phyloP scores from a whole-genome alignment of 2,113 vertebrate genomes.

The Mormyrus iriodes region DNA sequence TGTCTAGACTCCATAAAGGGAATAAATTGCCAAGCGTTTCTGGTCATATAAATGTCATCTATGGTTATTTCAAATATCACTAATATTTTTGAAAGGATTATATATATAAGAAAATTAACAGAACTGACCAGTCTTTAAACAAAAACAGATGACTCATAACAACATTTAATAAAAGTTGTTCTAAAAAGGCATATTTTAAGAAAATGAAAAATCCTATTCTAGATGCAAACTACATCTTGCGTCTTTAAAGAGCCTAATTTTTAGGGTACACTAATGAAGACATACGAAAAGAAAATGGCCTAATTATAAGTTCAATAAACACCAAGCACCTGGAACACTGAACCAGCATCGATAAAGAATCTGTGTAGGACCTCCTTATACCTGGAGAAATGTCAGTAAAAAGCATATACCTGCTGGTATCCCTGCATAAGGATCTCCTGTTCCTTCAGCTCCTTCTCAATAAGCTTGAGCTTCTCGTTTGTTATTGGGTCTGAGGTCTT shows the following conservation, averaged over 20 bases:
- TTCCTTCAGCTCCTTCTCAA: slow-evolving; percentile 77
- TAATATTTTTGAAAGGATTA: not conserved
- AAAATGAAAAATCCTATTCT: not conserved
- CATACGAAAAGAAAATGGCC: not conserved
- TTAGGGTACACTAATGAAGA: not conserved
- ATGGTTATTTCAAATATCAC: not conserved
- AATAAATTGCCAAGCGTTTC: not conserved
- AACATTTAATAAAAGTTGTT: not conserved
- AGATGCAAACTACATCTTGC: not conserved
- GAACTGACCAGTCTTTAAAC: not conserved
- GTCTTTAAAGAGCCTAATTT: not conserved
- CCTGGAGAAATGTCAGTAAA: not conserved
- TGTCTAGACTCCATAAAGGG: not conserved
- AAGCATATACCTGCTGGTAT: slow-evolving; percentile 77
- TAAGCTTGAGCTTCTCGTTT: slow-evolving; percentile 68
- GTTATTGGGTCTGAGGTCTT: slow-evolving; percentile 49
- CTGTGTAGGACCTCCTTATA: not conserved
- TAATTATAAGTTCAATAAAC: not conserved
- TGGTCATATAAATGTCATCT: not conserved
- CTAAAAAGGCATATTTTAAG: not conserved
- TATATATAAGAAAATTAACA: not conserved
- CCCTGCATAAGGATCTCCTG: slow-evolving; percentile 87
- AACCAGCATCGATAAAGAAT: not conserved
- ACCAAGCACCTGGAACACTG: not conserved
- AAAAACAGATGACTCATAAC: not conserved